Evolutionary conservation across 2,888 invertebrate genomes (phyloP).

Genomic region (Volucella zonaria): DNA sequence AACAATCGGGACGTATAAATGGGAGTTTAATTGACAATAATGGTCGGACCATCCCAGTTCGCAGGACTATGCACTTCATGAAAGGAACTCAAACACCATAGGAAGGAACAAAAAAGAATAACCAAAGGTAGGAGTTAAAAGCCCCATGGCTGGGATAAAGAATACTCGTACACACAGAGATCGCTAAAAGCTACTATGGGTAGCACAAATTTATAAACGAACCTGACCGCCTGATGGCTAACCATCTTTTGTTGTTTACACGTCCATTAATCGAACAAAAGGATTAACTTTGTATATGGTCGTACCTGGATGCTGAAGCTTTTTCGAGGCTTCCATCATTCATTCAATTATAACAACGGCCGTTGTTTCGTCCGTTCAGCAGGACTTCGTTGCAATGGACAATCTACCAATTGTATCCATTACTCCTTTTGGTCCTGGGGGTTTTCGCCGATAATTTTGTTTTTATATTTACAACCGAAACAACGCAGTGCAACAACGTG

Average conservation of each 20-base stretch:
- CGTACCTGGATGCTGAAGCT: constrained; percentile 58
- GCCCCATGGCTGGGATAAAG: constrained; percentile 48
- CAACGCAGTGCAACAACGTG: neutral
- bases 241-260: constrained; percentile 76
- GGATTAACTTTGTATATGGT: constrained; percentile 74
- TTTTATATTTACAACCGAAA: constrained; percentile 2
- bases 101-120: neutral
- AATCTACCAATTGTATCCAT: neutral
- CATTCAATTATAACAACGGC: constrained; percentile 72
- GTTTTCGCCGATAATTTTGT: constrained; percentile 13
- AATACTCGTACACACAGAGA: constrained; percentile 12
- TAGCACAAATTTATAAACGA: neutral
- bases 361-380: neutral
- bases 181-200: constrained; percentile 46
- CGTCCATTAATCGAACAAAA: constrained; percentile 76
- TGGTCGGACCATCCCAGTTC: constrained; percentile 38
- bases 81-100: neutral
- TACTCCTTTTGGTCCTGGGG: neutral
- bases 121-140: constrained; percentile 54
- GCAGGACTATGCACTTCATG: constrained; percentile 1
- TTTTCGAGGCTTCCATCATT: constrained; percentile 70
- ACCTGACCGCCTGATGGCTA: constrained; percentile 55
- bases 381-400: neutral
- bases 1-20: constrained; percentile 46
- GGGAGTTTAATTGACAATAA: constrained; percentile 70